phyloP scores from a whole-genome alignment of 2,113 vertebrate species.

The Dromas ardeola region DNA sequence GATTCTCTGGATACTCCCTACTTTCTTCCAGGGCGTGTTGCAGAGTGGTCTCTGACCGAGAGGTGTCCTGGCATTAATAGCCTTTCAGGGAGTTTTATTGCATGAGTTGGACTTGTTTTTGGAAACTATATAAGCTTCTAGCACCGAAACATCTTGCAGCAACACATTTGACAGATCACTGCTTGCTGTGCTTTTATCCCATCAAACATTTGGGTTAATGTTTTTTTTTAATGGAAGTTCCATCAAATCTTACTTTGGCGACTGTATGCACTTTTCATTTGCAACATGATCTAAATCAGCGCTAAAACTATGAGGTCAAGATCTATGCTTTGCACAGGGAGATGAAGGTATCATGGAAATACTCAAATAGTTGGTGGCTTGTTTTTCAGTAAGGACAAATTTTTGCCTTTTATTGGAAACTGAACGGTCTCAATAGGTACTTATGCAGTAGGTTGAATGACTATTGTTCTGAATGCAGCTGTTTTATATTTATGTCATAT shows the following conservation, averaged over 20 bases:
- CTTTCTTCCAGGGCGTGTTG: neutral
- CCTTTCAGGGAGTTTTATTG: neutral
- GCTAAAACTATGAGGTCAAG: neutral
- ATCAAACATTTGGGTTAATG: neutral
- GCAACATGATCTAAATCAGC: neutral
- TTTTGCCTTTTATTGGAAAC: neutral
- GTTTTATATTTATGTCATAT: neutral
- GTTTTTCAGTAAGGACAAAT: neutral
- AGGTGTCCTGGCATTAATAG: neutral
- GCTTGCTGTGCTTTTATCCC: neutral
- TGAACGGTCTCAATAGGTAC: neutral
- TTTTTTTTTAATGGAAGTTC: neutral
- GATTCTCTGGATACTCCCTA: neutral
- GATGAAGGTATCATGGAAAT: neutral
- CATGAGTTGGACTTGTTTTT: neutral
- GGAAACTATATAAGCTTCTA: neutral
- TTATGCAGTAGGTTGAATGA: neutral
- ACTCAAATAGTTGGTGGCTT: neutral
- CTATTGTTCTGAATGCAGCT: neutral
- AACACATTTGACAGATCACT: neutral
- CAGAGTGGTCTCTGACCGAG: neutral
- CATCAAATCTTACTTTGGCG: neutral
- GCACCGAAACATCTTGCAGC: neutral
- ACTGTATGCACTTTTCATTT: neutral
- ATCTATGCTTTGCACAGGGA: neutral